phyloP scores from a whole-genome alignment of 2,113 vertebrate species.

The Probosciger aterrimus region DNA sequence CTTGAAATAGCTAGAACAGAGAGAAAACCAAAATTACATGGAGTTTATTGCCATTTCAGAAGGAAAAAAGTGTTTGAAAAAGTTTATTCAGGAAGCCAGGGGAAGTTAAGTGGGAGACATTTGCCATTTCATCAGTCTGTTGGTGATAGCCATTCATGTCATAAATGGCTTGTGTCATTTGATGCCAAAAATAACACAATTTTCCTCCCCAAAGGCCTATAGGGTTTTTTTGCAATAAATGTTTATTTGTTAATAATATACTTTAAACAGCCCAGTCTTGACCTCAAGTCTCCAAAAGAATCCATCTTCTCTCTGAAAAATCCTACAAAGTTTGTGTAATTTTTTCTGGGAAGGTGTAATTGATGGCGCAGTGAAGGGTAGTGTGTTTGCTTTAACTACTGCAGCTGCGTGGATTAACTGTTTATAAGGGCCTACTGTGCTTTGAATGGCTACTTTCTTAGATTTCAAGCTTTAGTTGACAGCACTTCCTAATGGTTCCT shows the following conservation, averaged over 20 bases:
- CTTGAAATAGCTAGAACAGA: slow-evolving; percentile 64
- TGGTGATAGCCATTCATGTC: slow-evolving; percentile 79
- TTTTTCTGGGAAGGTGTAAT: slow-evolving; percentile 79
- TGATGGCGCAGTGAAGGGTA: slow-evolving; percentile 79
- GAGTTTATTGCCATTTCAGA: slow-evolving; percentile 65
- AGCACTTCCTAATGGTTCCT: slow-evolving; percentile 73
- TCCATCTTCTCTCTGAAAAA: slow-evolving; percentile 81
- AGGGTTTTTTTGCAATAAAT: slow-evolving; percentile 77
- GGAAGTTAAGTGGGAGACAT: slow-evolving; percentile 76
- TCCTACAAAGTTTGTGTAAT: slow-evolving; percentile 80
- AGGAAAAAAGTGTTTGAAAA: slow-evolving; percentile 70
- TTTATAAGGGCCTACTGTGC: slow-evolving; percentile 75
- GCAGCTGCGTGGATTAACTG: slow-evolving; percentile 71
- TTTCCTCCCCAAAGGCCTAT: slow-evolving; percentile 78
- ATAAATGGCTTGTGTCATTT: slow-evolving; percentile 81
- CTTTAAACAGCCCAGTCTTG: slow-evolving; percentile 80
- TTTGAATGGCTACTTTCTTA: slow-evolving; percentile 71
- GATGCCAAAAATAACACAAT: slow-evolving; percentile 82
- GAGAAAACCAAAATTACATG: slow-evolving; percentile 72
- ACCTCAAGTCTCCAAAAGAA: slow-evolving; percentile 79
- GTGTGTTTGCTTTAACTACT: slow-evolving; percentile 81
- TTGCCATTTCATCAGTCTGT: slow-evolving; percentile 74
- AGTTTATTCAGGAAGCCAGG: slow-evolving; percentile 74
- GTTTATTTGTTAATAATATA: slow-evolving; percentile 87
- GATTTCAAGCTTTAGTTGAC: slow-evolving; percentile 72